phyloP scores from a whole-genome alignment of 2,888 invertebrate species.

The Amphimallon solstitiale region DNA sequence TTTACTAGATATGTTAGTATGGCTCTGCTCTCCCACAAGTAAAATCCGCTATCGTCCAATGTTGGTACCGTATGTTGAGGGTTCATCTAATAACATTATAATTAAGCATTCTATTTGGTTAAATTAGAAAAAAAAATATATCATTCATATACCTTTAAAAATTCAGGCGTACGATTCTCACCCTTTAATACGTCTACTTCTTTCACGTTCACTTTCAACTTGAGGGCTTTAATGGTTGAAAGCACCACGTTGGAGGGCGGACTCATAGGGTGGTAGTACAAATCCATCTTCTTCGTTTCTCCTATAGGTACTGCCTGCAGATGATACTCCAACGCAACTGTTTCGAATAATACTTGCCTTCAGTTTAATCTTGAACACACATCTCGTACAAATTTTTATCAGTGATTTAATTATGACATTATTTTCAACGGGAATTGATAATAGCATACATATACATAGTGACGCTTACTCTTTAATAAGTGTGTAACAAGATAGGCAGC shows the following conservation, averaged over 20 bases:
- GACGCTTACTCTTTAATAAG: too few relatives aligned
- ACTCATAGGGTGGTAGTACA: conserved; percentile 74
- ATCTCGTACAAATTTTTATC: too few relatives aligned
- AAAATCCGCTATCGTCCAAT: conserved; percentile 82
- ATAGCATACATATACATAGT: too few relatives aligned
- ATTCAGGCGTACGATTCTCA: conserved; percentile 77
- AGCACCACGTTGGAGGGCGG: conserved; percentile 72
- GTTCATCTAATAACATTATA: conserved; percentile 71
- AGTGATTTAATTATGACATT: too few relatives aligned
- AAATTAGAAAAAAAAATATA: too few relatives aligned
- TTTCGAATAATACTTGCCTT: too few relatives aligned
- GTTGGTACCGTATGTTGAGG: conserved; percentile 89
- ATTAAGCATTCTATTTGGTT: conserved; percentile 15
- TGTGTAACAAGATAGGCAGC: too few relatives aligned
- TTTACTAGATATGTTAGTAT: conserved; percentile 82
- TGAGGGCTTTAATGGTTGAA: conserved; percentile 73
- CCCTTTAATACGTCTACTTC: conserved; percentile 68
- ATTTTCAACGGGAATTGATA: too few relatives aligned
- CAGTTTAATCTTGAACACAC: too few relatives aligned
- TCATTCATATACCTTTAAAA: conserved; percentile 69
- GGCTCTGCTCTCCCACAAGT: conserved; percentile 85
- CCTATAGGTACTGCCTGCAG: too few relatives aligned
- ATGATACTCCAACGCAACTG: too few relatives aligned
- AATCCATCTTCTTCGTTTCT: conserved; percentile 62
- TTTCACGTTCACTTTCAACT: conserved; percentile 73